Evolutionary conservation across 2,797 vertebrate species (phyloP).

Genomic region (Mionectes olivaceus): DNA sequence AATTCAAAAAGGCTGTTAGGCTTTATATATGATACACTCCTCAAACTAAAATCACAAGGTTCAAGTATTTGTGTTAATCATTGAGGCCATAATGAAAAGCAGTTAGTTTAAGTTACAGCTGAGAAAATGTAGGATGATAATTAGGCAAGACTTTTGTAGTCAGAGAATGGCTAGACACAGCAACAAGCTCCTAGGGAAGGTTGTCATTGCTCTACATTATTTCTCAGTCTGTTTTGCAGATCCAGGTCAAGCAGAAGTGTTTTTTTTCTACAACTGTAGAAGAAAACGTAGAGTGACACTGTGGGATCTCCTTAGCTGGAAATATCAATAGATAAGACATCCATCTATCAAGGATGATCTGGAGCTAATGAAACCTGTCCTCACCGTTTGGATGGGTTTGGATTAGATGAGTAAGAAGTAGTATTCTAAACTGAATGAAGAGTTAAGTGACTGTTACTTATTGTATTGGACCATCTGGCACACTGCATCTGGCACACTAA

Average conservation of each 20-base stretch:
- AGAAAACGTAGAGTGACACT: not conserved
- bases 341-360: not conserved
- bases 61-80: not conserved
- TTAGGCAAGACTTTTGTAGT: not conserved
- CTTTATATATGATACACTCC: not conserved
- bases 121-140: not conserved
- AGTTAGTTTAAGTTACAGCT: not conserved
- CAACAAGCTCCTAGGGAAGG: not conserved
- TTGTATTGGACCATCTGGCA: not conserved
- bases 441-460: not conserved
- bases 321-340: not conserved
- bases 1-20: not conserved
- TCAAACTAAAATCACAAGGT: not conserved
- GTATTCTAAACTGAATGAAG: not conserved
- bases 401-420: not conserved
- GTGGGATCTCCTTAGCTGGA: not conserved
- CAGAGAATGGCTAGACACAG: not conserved
- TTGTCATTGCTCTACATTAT: accelerated
- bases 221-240: not conserved
- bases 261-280: not conserved
- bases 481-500: not conserved
- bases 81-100: not conserved
- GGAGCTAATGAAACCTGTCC: not conserved
- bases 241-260: not conserved
- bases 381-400: not conserved